Base-by-base conservation (phyloP, 2,888 invertebrate species). In the Tachina grossa region DNA sequence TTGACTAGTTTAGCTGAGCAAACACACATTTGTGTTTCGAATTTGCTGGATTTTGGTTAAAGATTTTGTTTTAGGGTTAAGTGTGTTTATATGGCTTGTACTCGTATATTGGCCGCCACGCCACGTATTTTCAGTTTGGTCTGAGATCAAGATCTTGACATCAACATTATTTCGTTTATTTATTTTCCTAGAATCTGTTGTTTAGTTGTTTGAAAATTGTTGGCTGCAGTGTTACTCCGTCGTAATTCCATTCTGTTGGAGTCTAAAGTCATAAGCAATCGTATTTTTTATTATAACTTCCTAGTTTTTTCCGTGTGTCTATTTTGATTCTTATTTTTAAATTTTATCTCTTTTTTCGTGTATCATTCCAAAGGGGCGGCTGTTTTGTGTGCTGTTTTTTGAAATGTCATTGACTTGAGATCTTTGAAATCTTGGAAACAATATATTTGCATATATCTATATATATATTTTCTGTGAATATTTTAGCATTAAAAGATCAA, bases 401-500 rank as follows among this genome's bases (percentile, higher is more conserved):
- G 45, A 57, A 72, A 83, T 72, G 83, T 83, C 83, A 78, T 83
- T 83, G 83, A 83, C 83, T 74, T 83, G 63, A 66, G 59, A 65
- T 53, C 66, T 66, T 53, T 61, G 19, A 74, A 39, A 63, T 82
- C 51, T 63, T 45, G 19, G 31, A 63, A 71, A 39, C 51, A 11
- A 9, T 41, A 16, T 47, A 41, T 51, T 9, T 31, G 41, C 43
- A 57, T 47, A 14, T 72, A 13, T 31, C 1, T 43, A 6, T n/a
- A 10, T n/a, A 31, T n/a, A 3, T 47, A 47, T 68, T 45, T 55
- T 31, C 61, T 47, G 43, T 14, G 31, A 43, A 41, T 68, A 59
- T 51, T 80, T 55, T 14, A 47, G 65, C 61, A 53, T 53, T 75
- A 61, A 51, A 47, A 61, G 14, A 75, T 61, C 68, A 53, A 41